Evolutionary conservation across 2,113 vertebrate species (phyloP).

Genomic region (Sebastes fasciatus): DNA sequence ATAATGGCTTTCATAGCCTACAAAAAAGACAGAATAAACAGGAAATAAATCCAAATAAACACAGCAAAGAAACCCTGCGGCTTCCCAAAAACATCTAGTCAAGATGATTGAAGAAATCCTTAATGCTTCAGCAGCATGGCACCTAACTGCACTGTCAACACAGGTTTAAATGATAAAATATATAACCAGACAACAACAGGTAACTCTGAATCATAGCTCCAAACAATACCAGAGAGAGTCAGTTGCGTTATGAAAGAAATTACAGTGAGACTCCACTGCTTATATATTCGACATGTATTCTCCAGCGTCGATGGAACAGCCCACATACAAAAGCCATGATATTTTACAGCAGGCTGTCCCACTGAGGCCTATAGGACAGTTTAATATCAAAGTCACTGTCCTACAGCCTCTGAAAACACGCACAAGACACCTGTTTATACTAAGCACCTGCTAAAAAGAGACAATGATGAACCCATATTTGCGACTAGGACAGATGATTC

Average conservation of each 20-base stretch:
- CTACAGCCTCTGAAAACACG: too few species aligned
- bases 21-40: not conserved
- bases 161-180: constrained; percentile 47
- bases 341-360: not conserved
- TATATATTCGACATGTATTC: constrained; percentile 4
- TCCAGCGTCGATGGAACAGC: constrained; percentile 11
- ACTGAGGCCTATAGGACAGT: not conserved
- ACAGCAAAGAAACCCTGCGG: constrained; percentile 16
- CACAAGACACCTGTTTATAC: too few species aligned
- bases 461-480: not conserved
- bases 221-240: not conserved
- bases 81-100: constrained; percentile 8
- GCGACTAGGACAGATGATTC: not conserved
- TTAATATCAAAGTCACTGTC: constrained; percentile 39
- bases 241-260: constrained; percentile 7
- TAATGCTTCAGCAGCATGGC: constrained; percentile 47
- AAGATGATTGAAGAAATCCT: constrained; percentile 53
- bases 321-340: not conserved
- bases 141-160: constrained; percentile 50
- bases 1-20: not conserved
- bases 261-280: not conserved
- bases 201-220: not conserved
- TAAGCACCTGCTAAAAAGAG: too few species aligned
- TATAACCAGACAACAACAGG: constrained; percentile 15
- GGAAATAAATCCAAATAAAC: constrained; percentile 4